Conservation (phyloP, 2,888 invertebrate species). For the Acronicta alni region DNA sequence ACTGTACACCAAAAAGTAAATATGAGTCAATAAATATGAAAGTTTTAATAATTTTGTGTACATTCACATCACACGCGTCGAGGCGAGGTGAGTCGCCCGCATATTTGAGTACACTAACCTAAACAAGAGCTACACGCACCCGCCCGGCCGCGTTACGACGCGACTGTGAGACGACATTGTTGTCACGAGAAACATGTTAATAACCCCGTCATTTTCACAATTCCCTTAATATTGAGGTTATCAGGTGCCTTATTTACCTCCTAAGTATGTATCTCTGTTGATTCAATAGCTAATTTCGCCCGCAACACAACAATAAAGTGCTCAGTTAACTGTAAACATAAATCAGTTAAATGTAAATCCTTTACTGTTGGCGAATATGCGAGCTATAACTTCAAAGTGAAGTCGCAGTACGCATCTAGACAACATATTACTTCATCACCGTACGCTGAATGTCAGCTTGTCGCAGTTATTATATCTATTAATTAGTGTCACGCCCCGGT, state of each 20-base stretch:
- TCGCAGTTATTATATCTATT: no score
- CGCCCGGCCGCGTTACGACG: conserved; percentile 9
- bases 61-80: conserved; percentile 14
- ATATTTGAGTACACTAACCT: conserved; percentile 43
- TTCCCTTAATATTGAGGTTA: conserved; percentile 14
- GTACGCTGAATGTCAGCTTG: conserved; percentile 12
- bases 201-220: conserved; percentile 33
- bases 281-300: conserved; percentile 28
- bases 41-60: conserved; percentile 13
- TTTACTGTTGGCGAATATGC: not conserved
- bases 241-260: conserved; percentile 1
- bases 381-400: not conserved
- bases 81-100: conserved; percentile 28
- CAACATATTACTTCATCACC: conserved; percentile 14
- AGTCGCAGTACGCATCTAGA: not conserved
- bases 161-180: conserved; percentile 23
- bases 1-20: conserved; percentile 16
- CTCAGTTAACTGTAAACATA: conserved; percentile 31
- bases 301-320: conserved; percentile 21
- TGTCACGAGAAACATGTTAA: conserved; percentile 27
- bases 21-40: conserved; percentile 28
- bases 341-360: no score
- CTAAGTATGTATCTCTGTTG: conserved; percentile 25
- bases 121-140: conserved; percentile 22
- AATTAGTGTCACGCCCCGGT: no score